Evolutionary conservation across 1,140 invertebrate species (phyloP).

Genomic region (Pectinophora gossypiella): DNA sequence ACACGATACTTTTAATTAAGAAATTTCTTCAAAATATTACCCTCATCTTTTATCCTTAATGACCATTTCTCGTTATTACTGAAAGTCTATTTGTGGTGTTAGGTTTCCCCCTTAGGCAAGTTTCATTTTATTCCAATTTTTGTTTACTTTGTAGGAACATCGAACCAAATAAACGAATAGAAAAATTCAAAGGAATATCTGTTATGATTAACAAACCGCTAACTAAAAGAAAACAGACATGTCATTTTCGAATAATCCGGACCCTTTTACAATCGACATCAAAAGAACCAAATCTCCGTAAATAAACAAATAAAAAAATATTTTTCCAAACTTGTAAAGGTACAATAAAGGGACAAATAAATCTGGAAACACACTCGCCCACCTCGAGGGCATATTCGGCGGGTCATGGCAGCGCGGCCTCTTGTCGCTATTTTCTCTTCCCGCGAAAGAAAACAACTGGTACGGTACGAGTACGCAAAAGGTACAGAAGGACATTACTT

Average conservation of each 20-base stretch:
- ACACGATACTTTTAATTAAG: constrained; percentile 4
- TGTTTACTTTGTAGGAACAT: background rate
- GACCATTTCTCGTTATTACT: background rate
- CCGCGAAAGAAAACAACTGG: constrained; percentile 62
- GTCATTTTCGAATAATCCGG: constrained; percentile 48
- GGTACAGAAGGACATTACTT: constrained; percentile 65
- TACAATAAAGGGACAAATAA: constrained; percentile 60
- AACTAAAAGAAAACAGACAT: constrained; percentile 31
- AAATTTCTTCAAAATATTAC: background rate
- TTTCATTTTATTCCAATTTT: background rate
- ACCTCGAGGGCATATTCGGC: constrained; percentile 46
- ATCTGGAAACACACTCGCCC: constrained; percentile 50
- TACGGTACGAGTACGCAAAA: too few relatives aligned
- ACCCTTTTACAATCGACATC: constrained; percentile 55
- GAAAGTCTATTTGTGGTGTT: constrained; percentile 1
- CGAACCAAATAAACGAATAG: background rate
- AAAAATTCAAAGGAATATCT: background rate
- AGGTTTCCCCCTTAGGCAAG: background rate
- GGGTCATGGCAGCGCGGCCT: background rate
- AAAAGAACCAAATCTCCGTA: constrained; percentile 65
- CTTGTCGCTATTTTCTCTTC: constrained; percentile 47
- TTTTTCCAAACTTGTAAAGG: constrained; percentile 47
- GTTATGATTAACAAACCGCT: constrained; percentile 20
- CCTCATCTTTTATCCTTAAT: background rate
- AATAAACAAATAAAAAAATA: constrained; percentile 68